A percentile compares a stretch with the other conserved stretches of the same genome.
phyloP scores from a whole-genome alignment of 1,140 invertebrate species.

The Teleopsis dalmanni region DNA sequence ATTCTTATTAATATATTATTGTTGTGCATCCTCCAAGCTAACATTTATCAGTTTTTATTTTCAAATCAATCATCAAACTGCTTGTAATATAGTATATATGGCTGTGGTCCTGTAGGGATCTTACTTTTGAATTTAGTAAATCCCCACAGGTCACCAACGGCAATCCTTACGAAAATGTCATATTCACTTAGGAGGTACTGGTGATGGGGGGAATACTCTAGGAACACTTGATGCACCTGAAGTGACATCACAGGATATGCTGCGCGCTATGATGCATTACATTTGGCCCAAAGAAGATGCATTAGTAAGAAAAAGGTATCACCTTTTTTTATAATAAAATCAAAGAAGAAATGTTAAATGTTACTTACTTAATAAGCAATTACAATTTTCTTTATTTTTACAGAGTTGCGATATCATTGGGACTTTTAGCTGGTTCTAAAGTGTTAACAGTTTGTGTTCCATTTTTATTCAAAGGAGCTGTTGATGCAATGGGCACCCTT shows the following conservation, averaged over 20 bases:
- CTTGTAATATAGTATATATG: background rate
- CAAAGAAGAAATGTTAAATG: background rate
- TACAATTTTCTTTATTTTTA: background rate
- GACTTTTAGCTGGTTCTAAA: constrained; percentile 73
- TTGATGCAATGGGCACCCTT: constrained; percentile 80
- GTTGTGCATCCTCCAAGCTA: background rate
- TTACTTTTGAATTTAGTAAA: constrained; percentile 39
- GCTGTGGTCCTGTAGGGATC: constrained; percentile 40
- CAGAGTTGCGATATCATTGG: constrained; percentile 78
- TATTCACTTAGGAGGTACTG: constrained; percentile 75
- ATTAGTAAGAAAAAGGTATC: constrained; percentile 30
- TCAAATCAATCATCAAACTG: constrained; percentile 7
- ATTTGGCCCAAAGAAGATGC: constrained; percentile 83
- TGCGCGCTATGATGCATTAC: constrained; percentile 80
- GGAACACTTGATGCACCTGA: constrained; percentile 52
- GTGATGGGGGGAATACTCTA: constrained; percentile 53
- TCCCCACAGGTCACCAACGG: constrained; percentile 27
- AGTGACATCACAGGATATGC: constrained; percentile 71
- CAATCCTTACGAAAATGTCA: constrained; percentile 60
- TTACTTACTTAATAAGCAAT: constrained; percentile 10
- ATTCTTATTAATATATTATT: too few relatives aligned
- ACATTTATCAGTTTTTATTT: constrained; percentile 4
- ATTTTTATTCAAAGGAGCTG: constrained; percentile 92
- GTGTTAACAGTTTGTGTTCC: constrained; percentile 88
- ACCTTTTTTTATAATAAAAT: constrained; percentile 1